A percentile compares a stretch with the other conserved stretches of the same genome.
Evolutionary conservation across 2,113 vertebrate species (phyloP).

Genomic region (Lampris incognitus): DNA sequence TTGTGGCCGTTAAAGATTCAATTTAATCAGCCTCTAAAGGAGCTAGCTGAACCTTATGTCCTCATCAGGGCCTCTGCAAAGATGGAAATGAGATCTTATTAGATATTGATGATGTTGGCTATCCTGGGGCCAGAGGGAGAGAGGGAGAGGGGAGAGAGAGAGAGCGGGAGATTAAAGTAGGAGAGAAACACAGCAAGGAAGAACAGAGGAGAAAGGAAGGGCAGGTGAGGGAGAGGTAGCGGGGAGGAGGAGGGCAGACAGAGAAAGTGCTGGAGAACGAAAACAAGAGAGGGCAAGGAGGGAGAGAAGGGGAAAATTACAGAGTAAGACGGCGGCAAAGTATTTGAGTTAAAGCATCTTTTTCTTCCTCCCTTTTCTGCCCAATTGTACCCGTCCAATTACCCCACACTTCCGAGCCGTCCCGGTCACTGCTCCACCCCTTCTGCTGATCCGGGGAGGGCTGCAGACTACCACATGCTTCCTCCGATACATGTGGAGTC

Average conservation of each 20-base stretch:
- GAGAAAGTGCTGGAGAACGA: conserved; percentile 47
- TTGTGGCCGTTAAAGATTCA: conserved; percentile 28
- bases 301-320: background rate
- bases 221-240: conserved; percentile 9
- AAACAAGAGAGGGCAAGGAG: conserved; percentile 49
- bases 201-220: background rate
- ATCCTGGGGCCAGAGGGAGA: conserved; percentile 39
- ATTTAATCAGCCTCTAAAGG: conserved; percentile 58
- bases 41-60: conserved; percentile 43
- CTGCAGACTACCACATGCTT: too few relatives aligned
- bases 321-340: conserved; percentile 7
- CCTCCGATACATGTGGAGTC: too few relatives aligned
- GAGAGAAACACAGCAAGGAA: too few relatives aligned
- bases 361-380: too few relatives aligned
- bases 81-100: conserved; percentile 67
- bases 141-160: background rate
- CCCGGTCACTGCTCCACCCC: too few relatives aligned
- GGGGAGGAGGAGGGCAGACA: conserved; percentile 33
- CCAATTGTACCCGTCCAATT: too few relatives aligned
- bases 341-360: too few relatives aligned
- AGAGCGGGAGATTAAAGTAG: background rate
- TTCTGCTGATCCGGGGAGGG: too few relatives aligned
- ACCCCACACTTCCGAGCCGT: too few relatives aligned
- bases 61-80: conserved; percentile 53
- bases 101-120: conserved; percentile 72